Conservation (phyloP, 35 echinoderm and acorn worm genomes). For the Chiridota heheva region DNA sequence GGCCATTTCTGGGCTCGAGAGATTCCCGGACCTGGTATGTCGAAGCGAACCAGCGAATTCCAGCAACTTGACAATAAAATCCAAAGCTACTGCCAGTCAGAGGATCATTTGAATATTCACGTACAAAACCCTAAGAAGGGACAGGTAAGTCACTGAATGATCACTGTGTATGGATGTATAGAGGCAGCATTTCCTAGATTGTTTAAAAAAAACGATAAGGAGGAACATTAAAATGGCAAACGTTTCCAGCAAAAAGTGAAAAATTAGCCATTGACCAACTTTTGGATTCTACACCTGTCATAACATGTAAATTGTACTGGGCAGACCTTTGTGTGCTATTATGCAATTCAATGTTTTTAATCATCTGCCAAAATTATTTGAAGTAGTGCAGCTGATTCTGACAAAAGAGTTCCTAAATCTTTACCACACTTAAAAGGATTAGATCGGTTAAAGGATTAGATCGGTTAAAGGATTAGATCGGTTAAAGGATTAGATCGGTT, state of each 20-base stretch:
- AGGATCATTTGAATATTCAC: slow-evolving; percentile 57
- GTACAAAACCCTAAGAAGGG: slow-evolving; percentile 57
- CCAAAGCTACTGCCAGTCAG: slow-evolving; percentile 54
- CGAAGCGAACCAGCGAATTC: slow-evolving; percentile 64
- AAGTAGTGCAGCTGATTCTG: no score
- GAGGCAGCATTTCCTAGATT: neutral
- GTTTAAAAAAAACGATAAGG: neutral
- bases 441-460: no score
- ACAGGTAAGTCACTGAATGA: slow-evolving; percentile 32
- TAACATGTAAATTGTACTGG: neutral
- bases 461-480: no score
- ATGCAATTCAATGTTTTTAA: no score
- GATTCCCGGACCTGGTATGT: slow-evolving; percentile 67
- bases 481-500: no score
- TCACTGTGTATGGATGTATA: neutral
- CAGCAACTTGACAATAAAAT: slow-evolving; percentile 63
- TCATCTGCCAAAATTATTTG: no score
- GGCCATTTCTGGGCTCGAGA: slow-evolving; percentile 78
- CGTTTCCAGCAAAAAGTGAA: neutral
- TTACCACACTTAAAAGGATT: no score
- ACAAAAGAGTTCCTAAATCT: no score
- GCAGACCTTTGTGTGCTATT: neutral
- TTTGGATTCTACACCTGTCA: neutral
- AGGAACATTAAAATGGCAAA: neutral
- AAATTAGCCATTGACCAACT: slow-evolving; percentile 1